Base-by-base conservation (phyloP, 2,888 invertebrate species). In the Gymnocheta viridis region DNA sequence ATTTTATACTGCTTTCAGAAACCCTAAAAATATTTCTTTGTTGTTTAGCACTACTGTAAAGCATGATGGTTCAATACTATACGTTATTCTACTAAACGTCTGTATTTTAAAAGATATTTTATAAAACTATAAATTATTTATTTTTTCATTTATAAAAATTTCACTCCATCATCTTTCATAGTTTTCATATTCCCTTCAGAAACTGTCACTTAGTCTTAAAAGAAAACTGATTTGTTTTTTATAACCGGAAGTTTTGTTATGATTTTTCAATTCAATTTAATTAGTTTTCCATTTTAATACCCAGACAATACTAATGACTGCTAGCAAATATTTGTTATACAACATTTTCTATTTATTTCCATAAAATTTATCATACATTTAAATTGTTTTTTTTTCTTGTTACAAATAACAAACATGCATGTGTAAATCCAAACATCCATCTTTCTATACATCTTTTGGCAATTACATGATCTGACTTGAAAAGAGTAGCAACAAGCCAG, bases 401-500 rank as follows among this genome's bases (percentile, higher is more conserved):
- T 44, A 12, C 19, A 14, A 66, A 32, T 17, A 22, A 4, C 32
- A 70, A 54, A 78, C 29, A 56, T 12, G n/a, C n/a, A n/a, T n/a
- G n/a, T n/a, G 6, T 19, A 22, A 17, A 70, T 70, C 5, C 35
- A n/a, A n/a, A n/a, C n/a, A 32, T 4, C 2, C 62, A 22, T 29
- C 14, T 35, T 38, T 24, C 44, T 27, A 73, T 73, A 41, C 41
- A 66, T 58, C 64, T 74, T 44, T 74, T 73, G 67, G 32, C 66
- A 81, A 81, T 81, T 74, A 81, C 49, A 73, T 81, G 62, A 66
- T 67, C 38, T 47, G 47, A 27, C 44, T 70, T 54, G 4, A 35
- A 51, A 44, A n/a, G 19, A 29, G 7, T 35, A 62, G 38, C 47
- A 64, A 56, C 67, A 67, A 64, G 72, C 47, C 79, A 49, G 54